These are phyloP conservation scores for Laothoe populi DNA, from an alignment of 2,888 invertebrate species.

Conservation along the genomic window DNA sequence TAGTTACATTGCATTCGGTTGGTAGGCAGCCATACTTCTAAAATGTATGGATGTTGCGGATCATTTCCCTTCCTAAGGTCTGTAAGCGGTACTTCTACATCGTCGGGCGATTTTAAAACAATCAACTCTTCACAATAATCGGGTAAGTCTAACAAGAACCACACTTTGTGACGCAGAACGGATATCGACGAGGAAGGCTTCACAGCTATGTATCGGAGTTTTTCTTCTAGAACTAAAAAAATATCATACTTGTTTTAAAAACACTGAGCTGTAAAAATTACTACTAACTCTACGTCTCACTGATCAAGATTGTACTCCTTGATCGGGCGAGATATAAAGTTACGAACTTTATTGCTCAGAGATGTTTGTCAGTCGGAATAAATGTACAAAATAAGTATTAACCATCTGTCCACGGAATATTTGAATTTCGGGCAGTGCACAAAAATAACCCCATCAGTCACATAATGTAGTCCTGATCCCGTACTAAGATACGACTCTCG, in stretches of 20 bases:
- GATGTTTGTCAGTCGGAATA: too few relatives aligned
- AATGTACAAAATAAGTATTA: too few relatives aligned
- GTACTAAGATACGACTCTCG: too few relatives aligned
- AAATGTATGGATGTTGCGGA: slow-evolving; percentile 66
- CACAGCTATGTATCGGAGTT: slow-evolving; percentile 68
- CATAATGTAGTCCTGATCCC: too few relatives aligned
- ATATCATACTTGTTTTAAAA: background rate
- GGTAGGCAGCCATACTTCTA: slow-evolving; percentile 72
- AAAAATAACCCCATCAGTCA: too few relatives aligned
- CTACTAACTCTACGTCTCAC: too few relatives aligned
- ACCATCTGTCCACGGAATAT: too few relatives aligned
- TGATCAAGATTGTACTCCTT: too few relatives aligned
- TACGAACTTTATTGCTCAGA: too few relatives aligned
- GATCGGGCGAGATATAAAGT: too few relatives aligned
- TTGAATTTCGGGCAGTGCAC: too few relatives aligned
- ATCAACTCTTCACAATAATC: slow-evolving; percentile 77
- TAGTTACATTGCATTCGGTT: slow-evolving; percentile 34
- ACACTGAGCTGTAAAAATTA: too few relatives aligned
- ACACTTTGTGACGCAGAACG: slow-evolving; percentile 71
- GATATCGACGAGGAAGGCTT: slow-evolving; percentile 66
- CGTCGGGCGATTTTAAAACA: slow-evolving; percentile 58
- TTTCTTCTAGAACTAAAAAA: slow-evolving; percentile 59
- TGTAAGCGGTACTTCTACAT: slow-evolving; percentile 63
- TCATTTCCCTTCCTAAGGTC: slow-evolving; percentile 70
- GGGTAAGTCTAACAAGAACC: slow-evolving; percentile 72